These are phyloP conservation scores for Aphelinus certus DNA, from an alignment of 1,140 invertebrate genomes.

Conservation along the genomic window DNA sequence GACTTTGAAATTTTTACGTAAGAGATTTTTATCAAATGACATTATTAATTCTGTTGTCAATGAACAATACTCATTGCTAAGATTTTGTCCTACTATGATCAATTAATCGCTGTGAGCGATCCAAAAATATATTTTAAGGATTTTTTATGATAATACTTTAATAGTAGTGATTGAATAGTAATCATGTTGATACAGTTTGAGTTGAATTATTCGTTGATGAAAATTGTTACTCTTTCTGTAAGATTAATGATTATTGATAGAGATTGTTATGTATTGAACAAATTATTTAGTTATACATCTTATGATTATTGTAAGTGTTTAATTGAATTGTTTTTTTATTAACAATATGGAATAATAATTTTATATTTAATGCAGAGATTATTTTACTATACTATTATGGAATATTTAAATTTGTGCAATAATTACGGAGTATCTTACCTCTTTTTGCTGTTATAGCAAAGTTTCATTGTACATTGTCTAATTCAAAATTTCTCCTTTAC, in stretches of 20 bases:
- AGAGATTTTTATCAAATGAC: constrained; percentile 33
- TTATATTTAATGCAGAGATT: constrained; percentile 2
- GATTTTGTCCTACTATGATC: constrained; percentile 26
- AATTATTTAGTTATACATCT: constrained; percentile 33
- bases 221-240: constrained; percentile 28
- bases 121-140: constrained; percentile 30
- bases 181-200: constrained; percentile 21
- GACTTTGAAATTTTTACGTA: constrained; percentile 22
- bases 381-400: constrained; percentile 15
- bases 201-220: constrained; percentile 26
- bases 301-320: constrained; percentile 20
- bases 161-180: background rate
- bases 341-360: constrained; percentile 2
- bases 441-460: no score
- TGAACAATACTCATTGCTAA: constrained; percentile 36
- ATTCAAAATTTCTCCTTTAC: no score
- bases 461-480: no score
- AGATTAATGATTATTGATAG: background rate
- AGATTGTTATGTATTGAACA: constrained; percentile 36
- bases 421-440: background rate
- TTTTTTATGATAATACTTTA: constrained; percentile 14
- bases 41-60: constrained; percentile 18
- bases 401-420: constrained; percentile 27
- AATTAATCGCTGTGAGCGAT: constrained; percentile 29
- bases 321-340: constrained; percentile 12